Conservation (phyloP, 2,888 invertebrate species). For the Phania funesta region DNA sequence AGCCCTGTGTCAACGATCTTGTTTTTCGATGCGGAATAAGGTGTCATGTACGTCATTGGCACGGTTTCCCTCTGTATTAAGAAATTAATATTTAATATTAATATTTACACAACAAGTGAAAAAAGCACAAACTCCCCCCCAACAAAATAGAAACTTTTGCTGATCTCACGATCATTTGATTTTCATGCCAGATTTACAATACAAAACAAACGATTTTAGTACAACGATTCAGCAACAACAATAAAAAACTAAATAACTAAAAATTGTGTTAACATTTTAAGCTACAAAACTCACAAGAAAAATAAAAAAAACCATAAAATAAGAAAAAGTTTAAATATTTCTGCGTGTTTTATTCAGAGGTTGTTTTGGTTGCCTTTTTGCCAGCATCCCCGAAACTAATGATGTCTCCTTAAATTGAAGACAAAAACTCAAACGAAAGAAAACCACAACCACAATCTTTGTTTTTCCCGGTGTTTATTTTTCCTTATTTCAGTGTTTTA, state of each 20-base stretch:
- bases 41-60: too few relatives aligned
- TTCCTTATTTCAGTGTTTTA: constrained; percentile 55
- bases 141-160: constrained; percentile 23
- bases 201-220: constrained; percentile 56
- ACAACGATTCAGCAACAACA: constrained; percentile 3
- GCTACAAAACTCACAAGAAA: constrained; percentile 36
- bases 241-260: constrained; percentile 28
- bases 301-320: constrained; percentile 28
- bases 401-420: constrained; percentile 49
- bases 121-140: constrained; percentile 7
- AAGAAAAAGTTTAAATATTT: constrained; percentile 56
- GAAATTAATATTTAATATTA: constrained; percentile 36
- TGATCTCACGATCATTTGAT: constrained; percentile 67
- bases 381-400: constrained; percentile 28
- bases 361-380: constrained; percentile 26
- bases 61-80: constrained; percentile 38
- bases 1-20: background rate
- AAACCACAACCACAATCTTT: constrained; percentile 37
- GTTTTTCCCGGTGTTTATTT: constrained; percentile 35
- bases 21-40: too few relatives aligned
- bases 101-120: constrained; percentile 56
- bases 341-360: constrained; percentile 53
- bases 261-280: constrained; percentile 59
- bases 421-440: constrained; percentile 25
- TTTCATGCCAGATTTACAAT: constrained; percentile 66